Base-by-base conservation (phyloP, 2,888 invertebrate genomes). In the Boloria euphrosyne region DNA sequence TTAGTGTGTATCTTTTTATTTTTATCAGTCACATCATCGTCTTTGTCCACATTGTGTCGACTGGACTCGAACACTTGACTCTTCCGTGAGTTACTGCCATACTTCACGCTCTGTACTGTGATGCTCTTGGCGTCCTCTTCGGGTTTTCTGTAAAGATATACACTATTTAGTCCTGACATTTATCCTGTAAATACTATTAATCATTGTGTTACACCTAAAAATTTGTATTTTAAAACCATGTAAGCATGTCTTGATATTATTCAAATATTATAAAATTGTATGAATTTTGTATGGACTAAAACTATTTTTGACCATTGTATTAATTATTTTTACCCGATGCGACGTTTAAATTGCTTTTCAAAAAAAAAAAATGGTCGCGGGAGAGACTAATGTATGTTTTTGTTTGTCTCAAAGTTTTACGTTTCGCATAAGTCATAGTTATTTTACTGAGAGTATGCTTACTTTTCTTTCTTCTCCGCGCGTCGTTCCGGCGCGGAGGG, bases 11-110 rank as follows among this genome's bases (percentile, higher is more conserved):
- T 79, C 82, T 91, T 92, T 88, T 88, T 91, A 85, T 80, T 87
- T 90, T 94, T 95, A 74, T 95, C 95, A 38, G 94, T 95, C 43
- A 95, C 94, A 59, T 96, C 96, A 84, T 96, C 96, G 77, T 96
- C 96, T 78, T 95, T 93, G 73, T 96, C 96, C 70, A 95, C 94
- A 64, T 95, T 95, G 89, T 94, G 95, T 77, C 95, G 86, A 69
- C 95, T 94, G 66, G 95, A 94, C 85, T 95, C 96, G 79, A 96
- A 96, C 72, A 95, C 94, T 79, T 95, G 93, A 75, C 93, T 94
- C 87, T 95, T 93, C 82, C 93, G 86, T 79, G 89, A 87, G 80
- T 80, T 86, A 83, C 81, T 86, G 68, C 88, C 90, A 73, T 89
- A 89, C 86, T 89, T 89, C 75, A 87, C 83, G 79, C 82, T 89